Evolutionary conservation across 2,113 vertebrate species (phyloP), one percentile per base, ranked within the genome.

Genomic region (Pipa parva): DNA sequence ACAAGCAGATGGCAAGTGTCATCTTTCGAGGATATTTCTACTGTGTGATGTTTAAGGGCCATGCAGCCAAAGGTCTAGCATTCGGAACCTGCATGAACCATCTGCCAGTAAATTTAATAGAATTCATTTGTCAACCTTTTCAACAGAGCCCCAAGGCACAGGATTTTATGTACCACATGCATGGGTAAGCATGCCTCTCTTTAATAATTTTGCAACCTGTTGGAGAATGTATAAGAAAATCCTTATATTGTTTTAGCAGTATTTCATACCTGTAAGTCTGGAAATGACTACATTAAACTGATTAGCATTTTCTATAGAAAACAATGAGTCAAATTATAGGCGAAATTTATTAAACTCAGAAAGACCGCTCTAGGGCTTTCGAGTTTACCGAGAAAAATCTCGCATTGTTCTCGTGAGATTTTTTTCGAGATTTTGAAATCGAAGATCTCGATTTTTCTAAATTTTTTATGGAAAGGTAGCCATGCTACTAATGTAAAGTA

Each of bases 201-300:
- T 39, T 64, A 36, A 55, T 55, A 64, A 55, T 55, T 54, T 22
- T 9, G 28, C 50, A 55, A 55, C 39, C 50, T 49, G 21, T 49
- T 49, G 46, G 7, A 20, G 22, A 24, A 49, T 20, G 33, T 49
- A 33, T 63, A 25, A 50, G 15, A 55, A 55, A 49, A 28, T 49
- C 45, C 37, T 26, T 55, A 26, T 63, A 11, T 42, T 42, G 17
- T 42, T 55, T 54, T 22, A 17, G 25, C 31, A 27, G 62, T 17
- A 28, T 64, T 64, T 64, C 33, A 54, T 50, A 64, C 62, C 49
- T 64, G 25, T 42, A 61, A n/a, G n/a, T n/a, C n/a, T 31, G 29
- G 29, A 31, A 10, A 31, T 6, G 5, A 31, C 29, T 31, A 5
- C 10, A 31, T 31, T 31, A 31, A 31, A 10, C 5, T 31, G 29